Conservation (phyloP, 2,888 invertebrate genomes). For the Lepidocyrtoides sp. region DNA sequence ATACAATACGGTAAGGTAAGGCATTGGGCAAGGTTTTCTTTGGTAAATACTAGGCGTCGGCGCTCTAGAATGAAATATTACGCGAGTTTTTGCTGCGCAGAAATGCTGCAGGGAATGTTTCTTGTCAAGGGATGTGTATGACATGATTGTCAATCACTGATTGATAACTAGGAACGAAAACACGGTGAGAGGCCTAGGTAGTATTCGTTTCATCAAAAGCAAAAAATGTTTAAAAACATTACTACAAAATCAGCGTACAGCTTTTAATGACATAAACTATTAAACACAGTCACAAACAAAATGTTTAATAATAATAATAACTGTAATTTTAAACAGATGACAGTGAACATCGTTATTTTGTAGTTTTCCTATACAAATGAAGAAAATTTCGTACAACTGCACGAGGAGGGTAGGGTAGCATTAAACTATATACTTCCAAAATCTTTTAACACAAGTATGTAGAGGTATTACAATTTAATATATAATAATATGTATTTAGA, state of each 20-base stretch:
- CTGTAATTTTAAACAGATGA: conserved; percentile 72
- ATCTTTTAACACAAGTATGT: conserved; percentile 44
- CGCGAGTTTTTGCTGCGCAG: too few species aligned
- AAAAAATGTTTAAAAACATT: not conserved
- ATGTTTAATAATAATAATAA: conserved; percentile 68
- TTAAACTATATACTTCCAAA: conserved; percentile 63
- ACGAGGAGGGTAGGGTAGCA: conserved; percentile 56
- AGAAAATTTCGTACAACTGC: conserved; percentile 69
- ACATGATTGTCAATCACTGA: too few species aligned
- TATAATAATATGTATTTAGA: conserved; percentile 50
- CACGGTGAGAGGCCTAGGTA: too few species aligned
- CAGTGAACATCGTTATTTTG: conserved; percentile 71
- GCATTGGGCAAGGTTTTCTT: too few species aligned
- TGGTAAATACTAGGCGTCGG: too few species aligned
- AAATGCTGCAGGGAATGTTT: too few species aligned
- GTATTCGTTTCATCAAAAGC: not conserved
- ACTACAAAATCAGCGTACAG: conserved; percentile 67
- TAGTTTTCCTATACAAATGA: conserved; percentile 74
- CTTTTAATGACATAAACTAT: conserved; percentile 68
- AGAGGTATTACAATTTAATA: conserved; percentile 74
- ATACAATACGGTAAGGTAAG: too few species aligned
- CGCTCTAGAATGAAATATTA: too few species aligned
- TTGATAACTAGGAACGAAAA: too few species aligned
- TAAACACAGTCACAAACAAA: conserved; percentile 74
- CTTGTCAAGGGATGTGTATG: too few species aligned